Evolutionary conservation across 2,888 invertebrate species (phyloP).

Genomic region (Corythucha ciliata): DNA sequence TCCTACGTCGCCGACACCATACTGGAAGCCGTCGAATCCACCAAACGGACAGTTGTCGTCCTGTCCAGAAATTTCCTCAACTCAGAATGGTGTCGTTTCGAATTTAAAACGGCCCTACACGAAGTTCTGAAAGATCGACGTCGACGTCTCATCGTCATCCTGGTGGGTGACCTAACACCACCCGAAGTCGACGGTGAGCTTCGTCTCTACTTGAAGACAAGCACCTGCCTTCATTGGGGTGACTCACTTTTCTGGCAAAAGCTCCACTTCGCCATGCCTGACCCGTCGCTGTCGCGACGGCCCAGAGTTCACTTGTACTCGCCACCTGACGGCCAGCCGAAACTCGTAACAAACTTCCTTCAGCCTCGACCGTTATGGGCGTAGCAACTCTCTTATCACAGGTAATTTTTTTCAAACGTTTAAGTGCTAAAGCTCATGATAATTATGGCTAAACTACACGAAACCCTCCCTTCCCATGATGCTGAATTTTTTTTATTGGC

Average conservation of each 20-base stretch:
- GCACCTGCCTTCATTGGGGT: constrained; percentile 86
- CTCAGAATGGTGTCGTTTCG: constrained; percentile 91
- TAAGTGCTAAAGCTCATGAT: too few relatives aligned
- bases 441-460: too few relatives aligned
- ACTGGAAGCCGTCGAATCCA: constrained; percentile 82
- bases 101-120: constrained; percentile 87
- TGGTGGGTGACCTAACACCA: constrained; percentile 80
- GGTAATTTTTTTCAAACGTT: too few relatives aligned
- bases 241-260: constrained; percentile 97
- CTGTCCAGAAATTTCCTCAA: constrained; percentile 86
- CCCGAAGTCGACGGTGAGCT: constrained; percentile 85
- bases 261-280: constrained; percentile 82
- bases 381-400: constrained; percentile 63
- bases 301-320: constrained; percentile 34
- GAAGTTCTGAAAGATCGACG: constrained; percentile 79
- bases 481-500: too few relatives aligned
- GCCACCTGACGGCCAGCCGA: constrained; percentile 32
- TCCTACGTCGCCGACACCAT: constrained; percentile 87
- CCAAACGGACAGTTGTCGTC: constrained; percentile 79
- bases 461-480: too few relatives aligned
- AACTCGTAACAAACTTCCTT: constrained; percentile 39
- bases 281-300: constrained; percentile 45
- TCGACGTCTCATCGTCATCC: constrained; percentile 78
- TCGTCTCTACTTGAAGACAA: constrained; percentile 77
- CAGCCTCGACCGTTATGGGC: constrained; percentile 63